These are phyloP conservation scores for Remorina albescens DNA, from an alignment of 2,797 vertebrate species.

Conservation along the genomic window DNA sequence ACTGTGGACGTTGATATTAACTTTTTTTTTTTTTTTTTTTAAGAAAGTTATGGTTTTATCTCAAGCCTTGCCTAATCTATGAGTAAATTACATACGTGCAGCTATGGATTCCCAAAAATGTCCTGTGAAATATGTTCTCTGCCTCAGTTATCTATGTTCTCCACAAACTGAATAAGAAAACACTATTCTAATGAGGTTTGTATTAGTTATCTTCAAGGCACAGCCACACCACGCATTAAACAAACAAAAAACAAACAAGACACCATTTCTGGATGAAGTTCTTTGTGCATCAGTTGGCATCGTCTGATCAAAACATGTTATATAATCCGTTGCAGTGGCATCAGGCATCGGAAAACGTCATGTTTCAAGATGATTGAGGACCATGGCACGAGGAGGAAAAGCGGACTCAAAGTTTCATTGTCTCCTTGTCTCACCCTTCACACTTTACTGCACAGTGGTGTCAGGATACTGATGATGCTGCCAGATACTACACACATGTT, in stretches of 20 bases:
- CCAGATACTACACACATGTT: conserved; percentile 64
- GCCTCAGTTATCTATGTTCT: conserved; percentile 20
- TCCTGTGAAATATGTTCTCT: conserved; percentile 9
- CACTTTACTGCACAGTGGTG: conserved; percentile 53
- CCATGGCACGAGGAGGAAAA: conserved; percentile 52
- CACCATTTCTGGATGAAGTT: background rate
- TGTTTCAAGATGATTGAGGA: conserved; percentile 46
- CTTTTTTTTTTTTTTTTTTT: no score
- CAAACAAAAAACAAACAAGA: no score
- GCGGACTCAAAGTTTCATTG: conserved; percentile 44
- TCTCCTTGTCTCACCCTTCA: conserved; percentile 61
- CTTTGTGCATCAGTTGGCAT: conserved; percentile 10
- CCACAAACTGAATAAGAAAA: conserved; percentile 22
- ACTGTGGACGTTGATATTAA: no score
- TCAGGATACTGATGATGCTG: conserved; percentile 61
- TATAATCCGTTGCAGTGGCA: conserved; percentile 1
- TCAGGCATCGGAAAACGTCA: conserved; percentile 15
- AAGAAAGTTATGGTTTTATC: conserved; percentile 7
- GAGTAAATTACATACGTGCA: conserved; percentile 13
- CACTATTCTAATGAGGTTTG: conserved; percentile 39
- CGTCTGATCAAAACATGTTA: conserved; percentile 26
- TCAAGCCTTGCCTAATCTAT: conserved; percentile 20
- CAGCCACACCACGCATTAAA: conserved; percentile 18
- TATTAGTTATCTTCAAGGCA: conserved; percentile 37
- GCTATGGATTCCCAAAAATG: conserved; percentile 15